Percentiles rank a stretch among this genome's conserved stretches.
Conservation (phyloP, 2,113 vertebrate species). For the Cacatua alba region DNA sequence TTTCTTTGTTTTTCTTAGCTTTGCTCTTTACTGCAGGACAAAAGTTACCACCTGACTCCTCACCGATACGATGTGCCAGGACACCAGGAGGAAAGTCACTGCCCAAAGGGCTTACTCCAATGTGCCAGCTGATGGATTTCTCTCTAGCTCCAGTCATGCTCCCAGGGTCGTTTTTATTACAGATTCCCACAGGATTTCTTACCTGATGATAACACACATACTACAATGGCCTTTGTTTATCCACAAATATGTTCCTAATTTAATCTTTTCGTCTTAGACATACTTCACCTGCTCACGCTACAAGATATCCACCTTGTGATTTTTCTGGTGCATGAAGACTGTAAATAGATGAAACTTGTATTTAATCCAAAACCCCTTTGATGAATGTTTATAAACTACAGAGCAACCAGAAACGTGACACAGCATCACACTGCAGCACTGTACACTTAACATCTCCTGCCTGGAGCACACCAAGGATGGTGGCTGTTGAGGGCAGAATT, state of each 20-base stretch:
- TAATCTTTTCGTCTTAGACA: background rate
- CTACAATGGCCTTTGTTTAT: background rate
- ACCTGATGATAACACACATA: background rate
- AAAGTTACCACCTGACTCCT: background rate
- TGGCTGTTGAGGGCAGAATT: background rate
- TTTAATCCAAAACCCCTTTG: background rate
- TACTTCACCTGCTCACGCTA: background rate
- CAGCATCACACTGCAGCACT: background rate
- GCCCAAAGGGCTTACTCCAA: background rate
- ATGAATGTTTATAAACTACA: background rate
- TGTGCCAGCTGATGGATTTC: background rate
- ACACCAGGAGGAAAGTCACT: background rate
- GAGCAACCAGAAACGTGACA: rapidly evolving
- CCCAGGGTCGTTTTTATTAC: rapidly evolving
- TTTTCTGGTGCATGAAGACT: rapidly evolving
- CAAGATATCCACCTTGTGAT: background rate
- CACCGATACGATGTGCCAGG: background rate
- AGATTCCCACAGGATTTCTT: background rate
- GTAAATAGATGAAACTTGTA: background rate
- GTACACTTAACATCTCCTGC: background rate
- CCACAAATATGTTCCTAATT: background rate
- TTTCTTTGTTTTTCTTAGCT: background rate
- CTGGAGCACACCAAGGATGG: background rate
- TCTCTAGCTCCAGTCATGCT: background rate
- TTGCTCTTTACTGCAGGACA: background rate